Evolutionary conservation across 2,113 vertebrate genomes (phyloP).

Genomic region (Axis porcinus): DNA sequence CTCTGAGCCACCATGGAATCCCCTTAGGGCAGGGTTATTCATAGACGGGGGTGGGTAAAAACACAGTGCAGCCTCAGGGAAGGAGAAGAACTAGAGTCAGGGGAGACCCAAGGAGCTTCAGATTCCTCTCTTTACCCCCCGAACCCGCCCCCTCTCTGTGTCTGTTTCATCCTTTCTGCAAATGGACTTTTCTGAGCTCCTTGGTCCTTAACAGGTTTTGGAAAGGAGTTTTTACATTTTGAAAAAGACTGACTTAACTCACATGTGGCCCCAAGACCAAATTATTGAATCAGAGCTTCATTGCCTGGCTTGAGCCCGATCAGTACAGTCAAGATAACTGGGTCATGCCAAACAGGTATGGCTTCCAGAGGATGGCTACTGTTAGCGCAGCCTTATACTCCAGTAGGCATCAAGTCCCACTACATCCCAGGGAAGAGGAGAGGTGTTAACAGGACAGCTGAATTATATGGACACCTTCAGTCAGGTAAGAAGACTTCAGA

Average conservation of each 20-base stretch:
- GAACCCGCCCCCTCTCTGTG: background rate
- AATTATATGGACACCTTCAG: background rate
- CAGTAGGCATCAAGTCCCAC: background rate
- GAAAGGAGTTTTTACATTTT: background rate
- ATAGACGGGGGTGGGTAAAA: background rate
- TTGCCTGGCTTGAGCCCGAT: background rate
- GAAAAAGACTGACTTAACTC: background rate
- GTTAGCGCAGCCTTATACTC: rapidly evolving
- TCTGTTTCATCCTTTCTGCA: background rate
- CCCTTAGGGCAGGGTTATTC: background rate
- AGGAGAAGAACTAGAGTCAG: background rate
- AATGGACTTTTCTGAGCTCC: background rate
- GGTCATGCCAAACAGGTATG: background rate
- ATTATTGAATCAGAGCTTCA: background rate
- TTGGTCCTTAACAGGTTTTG: background rate
- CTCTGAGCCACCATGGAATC: too few relatives aligned
- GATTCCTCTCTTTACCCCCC: background rate
- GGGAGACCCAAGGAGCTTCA: background rate
- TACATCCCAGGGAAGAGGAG: background rate
- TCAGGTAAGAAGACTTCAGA: background rate
- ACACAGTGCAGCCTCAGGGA: background rate
- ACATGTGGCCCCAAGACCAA: background rate
- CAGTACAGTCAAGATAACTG: background rate
- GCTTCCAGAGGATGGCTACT: background rate
- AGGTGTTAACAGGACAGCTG: background rate